Conservation (phyloP, 1,140 invertebrate species). For the Drosophila kepulauana region DNA sequence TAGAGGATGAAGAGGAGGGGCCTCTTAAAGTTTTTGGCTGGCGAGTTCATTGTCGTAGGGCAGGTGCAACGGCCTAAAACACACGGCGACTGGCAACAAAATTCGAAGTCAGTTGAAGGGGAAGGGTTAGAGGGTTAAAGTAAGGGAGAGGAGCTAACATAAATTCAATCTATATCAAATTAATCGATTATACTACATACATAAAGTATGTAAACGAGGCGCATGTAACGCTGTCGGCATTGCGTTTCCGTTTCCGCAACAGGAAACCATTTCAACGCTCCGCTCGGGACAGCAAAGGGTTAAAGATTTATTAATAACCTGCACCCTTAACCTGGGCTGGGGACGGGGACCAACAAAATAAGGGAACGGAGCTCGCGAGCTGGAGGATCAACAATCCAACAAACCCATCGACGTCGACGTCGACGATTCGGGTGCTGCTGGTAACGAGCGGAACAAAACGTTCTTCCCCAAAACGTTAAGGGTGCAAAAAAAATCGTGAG, state of each 20-base stretch:
- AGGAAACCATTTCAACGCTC: slow-evolving; percentile 63
- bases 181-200: slow-evolving; percentile 79
- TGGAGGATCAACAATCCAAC: background rate
- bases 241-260: slow-evolving; percentile 84
- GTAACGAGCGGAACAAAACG: slow-evolving; percentile 79
- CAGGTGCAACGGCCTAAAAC: slow-evolving; percentile 55
- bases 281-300: slow-evolving; percentile 61
- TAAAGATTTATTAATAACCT: slow-evolving; percentile 84
- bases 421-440: slow-evolving; percentile 63
- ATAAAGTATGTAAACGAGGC: slow-evolving; percentile 11
- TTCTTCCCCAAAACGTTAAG: slow-evolving; percentile 25
- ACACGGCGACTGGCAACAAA: too few relatives aligned
- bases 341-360: slow-evolving; percentile 25
- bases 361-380: too few relatives aligned
- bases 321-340: slow-evolving; percentile 6
- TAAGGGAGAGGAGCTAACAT: slow-evolving; percentile 33
- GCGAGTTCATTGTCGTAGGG: slow-evolving; percentile 53
- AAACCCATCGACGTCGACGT: background rate
- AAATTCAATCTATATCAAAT: slow-evolving; percentile 85
- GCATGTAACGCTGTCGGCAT: slow-evolving; percentile 75
- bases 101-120: background rate
- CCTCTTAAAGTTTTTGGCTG: slow-evolving; percentile 38
- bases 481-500: slow-evolving; percentile 4
- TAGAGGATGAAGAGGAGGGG: background rate
- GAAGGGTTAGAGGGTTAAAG: too few relatives aligned